Percentiles rank a stretch among this genome's conserved stretches.
These are phyloP conservation scores for Gallirallus australis DNA, from an alignment of 2,797 vertebrate species.

Conservation along the genomic window DNA sequence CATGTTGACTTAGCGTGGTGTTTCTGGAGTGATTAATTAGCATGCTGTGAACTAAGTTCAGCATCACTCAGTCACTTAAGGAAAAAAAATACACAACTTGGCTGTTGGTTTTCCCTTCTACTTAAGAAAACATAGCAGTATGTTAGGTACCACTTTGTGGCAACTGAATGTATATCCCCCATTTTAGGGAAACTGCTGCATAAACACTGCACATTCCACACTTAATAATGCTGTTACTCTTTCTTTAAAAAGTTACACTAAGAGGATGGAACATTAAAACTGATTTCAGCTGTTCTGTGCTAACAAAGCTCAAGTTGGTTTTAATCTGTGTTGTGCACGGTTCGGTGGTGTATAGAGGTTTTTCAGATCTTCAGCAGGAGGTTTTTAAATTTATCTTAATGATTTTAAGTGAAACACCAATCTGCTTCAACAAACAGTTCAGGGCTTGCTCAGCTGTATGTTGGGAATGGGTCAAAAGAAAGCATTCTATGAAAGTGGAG, in stretches of 20 bases:
- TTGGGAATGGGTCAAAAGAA: background rate
- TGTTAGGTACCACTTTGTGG: slow-evolving; percentile 13
- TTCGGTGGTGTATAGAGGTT: background rate
- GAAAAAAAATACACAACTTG: background rate
- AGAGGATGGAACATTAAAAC: background rate
- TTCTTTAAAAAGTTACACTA: background rate
- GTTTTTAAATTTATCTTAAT: background rate
- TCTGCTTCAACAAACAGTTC: background rate
- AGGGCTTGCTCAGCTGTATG: background rate
- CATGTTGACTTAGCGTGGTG: background rate
- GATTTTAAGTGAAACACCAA: background rate
- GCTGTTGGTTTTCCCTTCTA: background rate
- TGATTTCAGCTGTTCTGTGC: background rate
- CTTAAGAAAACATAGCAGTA: background rate
- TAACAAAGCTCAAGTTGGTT: background rate
- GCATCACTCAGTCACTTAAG: background rate
- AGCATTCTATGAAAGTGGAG: background rate
- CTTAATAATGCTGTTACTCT: background rate
- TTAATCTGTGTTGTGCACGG: background rate
- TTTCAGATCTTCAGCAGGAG: background rate
- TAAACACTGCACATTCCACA: background rate
- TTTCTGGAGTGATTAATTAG: slow-evolving; percentile 8
- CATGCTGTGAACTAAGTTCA: background rate
- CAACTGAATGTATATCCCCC: background rate
- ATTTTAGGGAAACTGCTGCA: background rate